Conservation (phyloP, 37 sponge, comb jelly and placozoan species). For the Tethya wilhelma region DNA sequence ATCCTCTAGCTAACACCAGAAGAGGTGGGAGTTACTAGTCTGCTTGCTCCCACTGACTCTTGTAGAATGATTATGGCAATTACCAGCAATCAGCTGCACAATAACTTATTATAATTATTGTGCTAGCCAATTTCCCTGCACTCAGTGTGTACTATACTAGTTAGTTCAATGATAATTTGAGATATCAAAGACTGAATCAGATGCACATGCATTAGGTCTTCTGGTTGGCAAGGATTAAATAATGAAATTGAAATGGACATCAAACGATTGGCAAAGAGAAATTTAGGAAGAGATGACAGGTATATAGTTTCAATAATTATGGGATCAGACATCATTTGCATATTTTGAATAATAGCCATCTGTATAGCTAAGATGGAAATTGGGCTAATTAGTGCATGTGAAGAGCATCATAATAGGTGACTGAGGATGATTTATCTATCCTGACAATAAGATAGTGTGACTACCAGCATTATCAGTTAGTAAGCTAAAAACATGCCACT, state of each 20-base stretch:
- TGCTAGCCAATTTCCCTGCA: background rate
- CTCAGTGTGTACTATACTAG: background rate
- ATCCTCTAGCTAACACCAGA: too few species aligned
- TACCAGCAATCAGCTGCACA: too few species aligned
- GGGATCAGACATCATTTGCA: background rate
- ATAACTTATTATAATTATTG: too few species aligned
- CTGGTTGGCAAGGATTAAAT: slow-evolving; percentile 77
- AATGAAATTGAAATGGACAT: slow-evolving; percentile 86
- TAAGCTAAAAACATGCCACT: too few species aligned
- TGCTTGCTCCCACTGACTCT: too few species aligned
- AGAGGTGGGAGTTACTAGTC: too few species aligned
- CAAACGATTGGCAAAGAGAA: slow-evolving; percentile 86
- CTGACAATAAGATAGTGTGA: too few species aligned
- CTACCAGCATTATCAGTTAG: too few species aligned
- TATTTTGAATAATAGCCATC: background rate
- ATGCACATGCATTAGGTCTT: slow-evolving; percentile 6
- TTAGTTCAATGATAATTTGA: background rate
- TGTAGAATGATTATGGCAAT: too few species aligned
- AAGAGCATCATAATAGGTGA: too few species aligned
- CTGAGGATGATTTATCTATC: too few species aligned
- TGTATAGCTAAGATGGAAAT: background rate
- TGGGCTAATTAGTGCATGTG: background rate
- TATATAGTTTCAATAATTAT: background rate
- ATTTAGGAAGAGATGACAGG: slow-evolving; percentile 99
- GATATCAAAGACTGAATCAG: background rate